Base-by-base conservation (phyloP, 1,140 invertebrate genomes). In the Musca vetustissima region DNA sequence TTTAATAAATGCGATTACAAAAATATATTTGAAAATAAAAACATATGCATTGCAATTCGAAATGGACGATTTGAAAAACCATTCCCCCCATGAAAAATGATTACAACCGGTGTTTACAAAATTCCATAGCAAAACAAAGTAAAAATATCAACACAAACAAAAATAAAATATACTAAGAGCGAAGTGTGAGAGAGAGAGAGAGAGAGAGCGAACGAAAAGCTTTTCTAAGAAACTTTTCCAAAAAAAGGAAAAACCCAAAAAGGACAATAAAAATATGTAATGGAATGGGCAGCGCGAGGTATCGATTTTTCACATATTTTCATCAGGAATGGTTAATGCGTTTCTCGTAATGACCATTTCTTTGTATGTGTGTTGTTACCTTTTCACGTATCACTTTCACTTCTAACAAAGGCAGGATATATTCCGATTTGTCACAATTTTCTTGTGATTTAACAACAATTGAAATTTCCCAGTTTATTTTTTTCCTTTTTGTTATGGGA, bases 231-330 rank as follows among this genome's bases (percentile, higher is more conserved):
- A 57, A 25, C 13, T 57, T 55, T 14, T 28, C 2, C 36, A 43
- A 43, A 43, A 21, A 19, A 19, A 52, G 19, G 22, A 61, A 61
- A 15, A 25, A 15, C 24, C 19, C n/a, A 61, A 47, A 32, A 64
- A 64, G 61, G 17, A 49, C 36, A 15, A 47, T 47, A 22, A 47
- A 47, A 9, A 21, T 53, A 22, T 53, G 43, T 43, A n/a, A 25
- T 24, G 43, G 43, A 28, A 32, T 53, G 52, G 52, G 19, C 8
- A 53, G 17, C 7, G 64, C 28, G n/a, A 14, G 50, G 50, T 24
- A 66, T 66, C 64, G 64, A 66, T 66, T 66, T 66, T 66, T 66
- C 64, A 66, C 64, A 66, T 9, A 50, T 66, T 50, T 49, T 17
- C 28, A 36, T 19, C 13, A 19, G 19, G 57, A 61, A 43, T 36